Evolutionary conservation across 2,797 vertebrate genomes (phyloP), one percentile per base, ranked within the genome.

Genomic region (Potorous gilbertii): DNA sequence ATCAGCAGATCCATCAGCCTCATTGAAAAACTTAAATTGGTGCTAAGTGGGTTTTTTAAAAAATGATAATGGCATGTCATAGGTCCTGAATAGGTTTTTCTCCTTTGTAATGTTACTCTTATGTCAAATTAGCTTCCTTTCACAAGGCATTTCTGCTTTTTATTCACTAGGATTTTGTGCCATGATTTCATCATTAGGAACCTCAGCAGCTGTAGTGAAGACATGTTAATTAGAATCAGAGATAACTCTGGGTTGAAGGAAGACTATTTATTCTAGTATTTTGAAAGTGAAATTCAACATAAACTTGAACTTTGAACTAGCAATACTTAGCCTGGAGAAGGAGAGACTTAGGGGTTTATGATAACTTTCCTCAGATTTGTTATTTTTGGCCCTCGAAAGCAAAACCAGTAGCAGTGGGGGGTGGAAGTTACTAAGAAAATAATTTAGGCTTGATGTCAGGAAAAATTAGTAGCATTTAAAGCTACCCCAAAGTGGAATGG

Each of bases 31-130:
- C n/a, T 81, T 81, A 46, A 87, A 21, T 50, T 57, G 50, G 28
- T 93, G 91, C 91, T 96, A 93, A 96, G 94, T 81, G 92, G 92
- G 56, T 34, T 93, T 96, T 94, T 50, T 54, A 74, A 6, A 62
- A 74, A 92, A 87, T 13, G 55, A 66, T 54, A 10, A 18, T 55
- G 57, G 34, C 50, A 5, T 28, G 29, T n/a, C 31, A 46, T 87
- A 46, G 21, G 46, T 81, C 50, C 34, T 0, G 0, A 29, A 50
- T 92, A 94, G 56, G 8, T 14, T 52, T 93, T 95, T 95, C 92
- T 96, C 55, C n/a, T 55, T 92, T 55, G 90, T 94, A 93, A 55
- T 46, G 59, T 91, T 94, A 94, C 27, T 95, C 57, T 81, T 14
- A 34, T 54, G 56, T 91, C 95, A 93, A 59, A 46, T 96, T 92